These are phyloP conservation scores for Masnerella sp. DNA, from an alignment of 2,888 invertebrate genomes.

Conservation along the genomic window DNA sequence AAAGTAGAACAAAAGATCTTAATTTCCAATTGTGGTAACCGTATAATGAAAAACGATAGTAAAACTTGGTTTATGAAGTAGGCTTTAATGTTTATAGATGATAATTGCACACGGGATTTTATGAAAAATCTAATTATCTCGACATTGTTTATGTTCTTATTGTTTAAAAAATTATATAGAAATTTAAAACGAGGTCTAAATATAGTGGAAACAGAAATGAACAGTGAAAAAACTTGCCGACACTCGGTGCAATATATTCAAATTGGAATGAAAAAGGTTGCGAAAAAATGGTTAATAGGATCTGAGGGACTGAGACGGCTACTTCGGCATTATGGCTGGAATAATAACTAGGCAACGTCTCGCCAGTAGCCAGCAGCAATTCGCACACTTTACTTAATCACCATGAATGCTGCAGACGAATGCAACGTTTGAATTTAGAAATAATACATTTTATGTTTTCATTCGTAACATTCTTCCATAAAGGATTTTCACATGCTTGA, in stretches of 20 bases:
- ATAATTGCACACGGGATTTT: too few relatives aligned
- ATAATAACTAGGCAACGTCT: constrained; percentile 48
- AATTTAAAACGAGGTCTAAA: too few relatives aligned
- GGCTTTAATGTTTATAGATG: too few relatives aligned
- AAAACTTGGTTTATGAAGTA: too few relatives aligned
- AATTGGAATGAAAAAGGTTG: constrained; percentile 21
- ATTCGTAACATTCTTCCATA: constrained; percentile 9
- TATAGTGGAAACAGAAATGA: not conserved
- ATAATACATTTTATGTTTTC: constrained; percentile 18
- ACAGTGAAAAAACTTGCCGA: not conserved
- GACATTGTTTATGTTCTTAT: too few relatives aligned
- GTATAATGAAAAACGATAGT: too few relatives aligned
- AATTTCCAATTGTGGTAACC: too few relatives aligned
- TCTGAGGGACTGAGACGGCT: constrained; percentile 19
- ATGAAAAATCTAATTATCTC: not conserved
- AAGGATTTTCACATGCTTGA: constrained; percentile 3
- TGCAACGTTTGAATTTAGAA: constrained; percentile 43
- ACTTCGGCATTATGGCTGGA: constrained; percentile 45
- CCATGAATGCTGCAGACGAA: constrained; percentile 17
- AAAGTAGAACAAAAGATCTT: too few relatives aligned
- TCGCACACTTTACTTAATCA: constrained; percentile 51
- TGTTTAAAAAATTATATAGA: too few relatives aligned
- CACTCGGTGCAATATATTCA: not conserved
- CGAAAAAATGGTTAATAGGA: constrained; percentile 45
- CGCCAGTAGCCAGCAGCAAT: constrained; percentile 44